Percentiles rank a stretch among this genome's conserved stretches.
phyloP scores from a whole-genome alignment of 2,797 vertebrate genomes.

The Pipistrellus pygmaeus region DNA sequence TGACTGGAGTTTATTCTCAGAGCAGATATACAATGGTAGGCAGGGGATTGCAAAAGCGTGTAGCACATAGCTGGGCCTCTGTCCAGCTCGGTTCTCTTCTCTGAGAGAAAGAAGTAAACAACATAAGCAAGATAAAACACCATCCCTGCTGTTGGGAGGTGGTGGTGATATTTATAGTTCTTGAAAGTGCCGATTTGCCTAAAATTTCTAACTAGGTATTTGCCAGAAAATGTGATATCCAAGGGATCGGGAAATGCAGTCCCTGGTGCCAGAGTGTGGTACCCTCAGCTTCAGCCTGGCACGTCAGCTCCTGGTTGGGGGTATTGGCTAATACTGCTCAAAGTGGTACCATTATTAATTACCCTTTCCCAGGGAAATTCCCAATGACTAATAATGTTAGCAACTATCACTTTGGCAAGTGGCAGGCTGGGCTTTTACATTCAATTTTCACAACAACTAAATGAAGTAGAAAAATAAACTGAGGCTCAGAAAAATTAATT shows the following conservation, averaged over 20 bases:
- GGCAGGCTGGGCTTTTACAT: not conserved
- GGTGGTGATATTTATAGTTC: slow-evolving; percentile 71
- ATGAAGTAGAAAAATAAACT: not conserved
- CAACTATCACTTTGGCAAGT: slow-evolving; percentile 24
- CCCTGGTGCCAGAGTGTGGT: not conserved
- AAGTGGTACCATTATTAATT: not conserved
- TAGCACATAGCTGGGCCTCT: slow-evolving; percentile 73
- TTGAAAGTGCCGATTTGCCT: slow-evolving; percentile 59
- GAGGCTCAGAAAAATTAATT: not conserved
- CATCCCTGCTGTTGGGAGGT: slow-evolving; percentile 41
- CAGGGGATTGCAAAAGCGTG: slow-evolving; percentile 30
- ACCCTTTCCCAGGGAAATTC: not conserved
- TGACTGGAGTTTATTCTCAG: slow-evolving; percentile 72
- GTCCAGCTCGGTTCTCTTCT: slow-evolving; percentile 73
- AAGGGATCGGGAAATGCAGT: not conserved
- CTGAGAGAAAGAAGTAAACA: slow-evolving; percentile 72
- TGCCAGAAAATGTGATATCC: slow-evolving; percentile 44
- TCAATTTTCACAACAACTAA: slow-evolving; percentile 26
- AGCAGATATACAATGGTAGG: slow-evolving; percentile 61
- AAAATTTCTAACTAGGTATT: slow-evolving; percentile 69
- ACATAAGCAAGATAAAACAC: slow-evolving; percentile 68
- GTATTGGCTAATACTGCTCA: not conserved
- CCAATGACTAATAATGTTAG: slow-evolving; percentile 20
- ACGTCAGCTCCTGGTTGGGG: not conserved
- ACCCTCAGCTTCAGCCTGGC: not conserved